A percentile compares a stretch with the other conserved stretches of the same genome.
phyloP scores from a whole-genome alignment of 1,140 invertebrate genomes.

The Zaprionus taronus region DNA sequence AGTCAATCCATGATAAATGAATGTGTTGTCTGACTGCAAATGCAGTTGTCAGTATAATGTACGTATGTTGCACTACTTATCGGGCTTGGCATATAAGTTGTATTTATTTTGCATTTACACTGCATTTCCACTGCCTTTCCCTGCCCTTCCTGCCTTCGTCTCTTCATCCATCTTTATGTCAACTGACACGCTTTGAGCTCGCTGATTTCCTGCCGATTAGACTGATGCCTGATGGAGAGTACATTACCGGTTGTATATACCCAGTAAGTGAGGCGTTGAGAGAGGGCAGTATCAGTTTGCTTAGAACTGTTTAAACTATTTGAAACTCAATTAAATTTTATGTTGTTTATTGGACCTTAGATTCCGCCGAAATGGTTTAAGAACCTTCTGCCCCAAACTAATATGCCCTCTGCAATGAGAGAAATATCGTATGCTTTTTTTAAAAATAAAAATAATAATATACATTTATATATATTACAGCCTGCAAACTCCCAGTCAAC shows the following conservation, averaged over 20 bases:
- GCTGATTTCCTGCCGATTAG: constrained; percentile 50
- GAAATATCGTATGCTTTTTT: not conserved
- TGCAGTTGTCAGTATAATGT: too few species aligned
- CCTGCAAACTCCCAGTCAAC: not conserved
- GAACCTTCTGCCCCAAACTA: not conserved
- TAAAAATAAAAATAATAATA: not conserved
- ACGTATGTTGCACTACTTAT: not conserved
- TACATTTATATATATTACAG: not conserved
- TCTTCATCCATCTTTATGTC: constrained; percentile 10
- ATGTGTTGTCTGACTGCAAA: too few species aligned
- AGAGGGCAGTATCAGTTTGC: not conserved
- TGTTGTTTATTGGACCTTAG: too few species aligned
- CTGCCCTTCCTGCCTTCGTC: not conserved
- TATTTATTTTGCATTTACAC: not conserved
- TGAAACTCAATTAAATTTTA: too few species aligned
- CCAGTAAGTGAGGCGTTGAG: not conserved
- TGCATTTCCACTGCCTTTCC: not conserved
- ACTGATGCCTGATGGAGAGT: constrained; percentile 34
- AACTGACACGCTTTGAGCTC: constrained; percentile 25
- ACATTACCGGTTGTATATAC: constrained; percentile 20
- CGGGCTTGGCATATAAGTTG: not conserved
- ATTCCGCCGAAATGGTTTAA: too few species aligned
- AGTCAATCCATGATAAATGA: too few species aligned
- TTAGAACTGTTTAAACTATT: too few species aligned
- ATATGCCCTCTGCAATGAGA: not conserved